Evolutionary conservation across 1,140 invertebrate species (phyloP), one percentile per base, ranked within the genome.

Genomic region (Bombus haemorrhoidalis): DNA sequence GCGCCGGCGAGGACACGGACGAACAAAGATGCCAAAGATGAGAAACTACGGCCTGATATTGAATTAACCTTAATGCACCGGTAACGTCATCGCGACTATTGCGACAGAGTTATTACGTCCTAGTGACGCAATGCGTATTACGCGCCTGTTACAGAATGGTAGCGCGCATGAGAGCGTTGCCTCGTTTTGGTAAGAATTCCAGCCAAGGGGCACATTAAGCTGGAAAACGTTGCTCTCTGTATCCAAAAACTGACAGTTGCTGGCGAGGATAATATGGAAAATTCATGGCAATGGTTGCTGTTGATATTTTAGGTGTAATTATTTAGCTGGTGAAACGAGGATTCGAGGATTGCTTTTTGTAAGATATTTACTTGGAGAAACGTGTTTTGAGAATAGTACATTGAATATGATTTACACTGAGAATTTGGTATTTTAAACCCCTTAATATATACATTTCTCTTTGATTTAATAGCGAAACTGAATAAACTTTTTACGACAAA

Each of bases 41-140:
- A 71, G 53, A 59, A 43, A 57, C n/a, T 68, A 32, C 39, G 37
- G 53, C n/a, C n/a, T 37, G 34, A 84, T 84, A 84, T 84, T 66
- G 57, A 64, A 64, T 83, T 84, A 83, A 83, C 62, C 43, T 71
- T 69, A 84, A 84, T 84, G 75, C 22, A 59, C 76, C 39, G 74
- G 47, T 37, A 79, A 84, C 71, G 43, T 83, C 74, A 34, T 62
- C 13, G 69, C 47, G 37, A 81, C 80, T 74, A 62, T 28, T 28
- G 39, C 57, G 28, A n/a, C 64, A 4, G 37, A 79, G 39, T 79
- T 62, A 71, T 84, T 83, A 84, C 37, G 13, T 39, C 0, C 47
- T 69, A 57, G 68, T 64, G 73, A 66, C 37, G 53, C 71, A 73
- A 53, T 57, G 37, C 9, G 53, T 34, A 62, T 81, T 43, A 66